Evolutionary conservation across 30 jellyfish, hydroid and myxozoan genomes (phyloP), one percentile per base, ranked within the genome.

Genomic region (Morbakka virulenta): DNA sequence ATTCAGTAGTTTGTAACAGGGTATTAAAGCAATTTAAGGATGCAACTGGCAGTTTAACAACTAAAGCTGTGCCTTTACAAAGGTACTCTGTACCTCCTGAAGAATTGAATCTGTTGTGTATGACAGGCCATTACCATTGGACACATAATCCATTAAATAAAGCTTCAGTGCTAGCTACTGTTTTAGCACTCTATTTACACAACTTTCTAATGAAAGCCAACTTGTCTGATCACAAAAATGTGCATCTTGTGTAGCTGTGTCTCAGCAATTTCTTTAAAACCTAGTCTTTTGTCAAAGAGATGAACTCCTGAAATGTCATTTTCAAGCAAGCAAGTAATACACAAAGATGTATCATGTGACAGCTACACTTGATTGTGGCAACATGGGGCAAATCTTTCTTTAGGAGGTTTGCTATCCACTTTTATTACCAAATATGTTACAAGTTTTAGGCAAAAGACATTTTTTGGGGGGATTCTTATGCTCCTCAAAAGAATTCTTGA

Each of bases 371-470:
- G 2, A 71, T 28, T 2, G 83, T 36, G 9, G 50, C 52, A 22
- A 52, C 80, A 33, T 57, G 26, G n/a, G 70, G 87, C 3, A 75
- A 21, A 32, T 75, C 66, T 32, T 35, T 61, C 50, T 53, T 57
- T 50, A 75, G 36, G 21, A 52, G 22, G 49, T 47, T 52, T 20
- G 87, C 61, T 4, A 75, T 34, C 13, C 64, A n/a, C 12, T 57
- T 30, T 23, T 71, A 48, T 27, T 47, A 48, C 12, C 87, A 67
- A 31, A 75, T 6, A 61, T 68, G 28, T 61, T 75, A 27, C 78
- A 52, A 13, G 87, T 75, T 32, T 75, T 78, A 21, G 87, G 62
- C n/a, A 78, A 62, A 57, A 35, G 62, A 22, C 87, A 75, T 75
- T 9, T 53, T 61, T 24, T 75, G 57, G 53, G 23, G 9, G 80